A percentile compares a stretch with the other conserved stretches of the same genome.
Conservation (phyloP, 92 coral and sea anemone species). For the Anthopleura xanthogrammica region DNA sequence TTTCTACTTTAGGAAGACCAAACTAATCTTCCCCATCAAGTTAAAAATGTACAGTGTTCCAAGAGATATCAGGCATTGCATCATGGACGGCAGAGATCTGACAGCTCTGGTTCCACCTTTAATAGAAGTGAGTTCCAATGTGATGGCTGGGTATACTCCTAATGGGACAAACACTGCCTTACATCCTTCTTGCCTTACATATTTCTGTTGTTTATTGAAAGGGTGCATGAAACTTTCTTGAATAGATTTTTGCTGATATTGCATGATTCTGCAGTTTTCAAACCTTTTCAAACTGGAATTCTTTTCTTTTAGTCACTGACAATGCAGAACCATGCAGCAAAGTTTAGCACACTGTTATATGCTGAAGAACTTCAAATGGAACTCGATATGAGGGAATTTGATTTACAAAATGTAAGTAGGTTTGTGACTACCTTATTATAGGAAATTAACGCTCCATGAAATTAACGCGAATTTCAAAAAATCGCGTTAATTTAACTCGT, state of each 20-base stretch:
- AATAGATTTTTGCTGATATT: too few relatives aligned
- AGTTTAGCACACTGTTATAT: slow-evolving; percentile 73
- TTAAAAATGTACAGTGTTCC: slow-evolving; percentile 80
- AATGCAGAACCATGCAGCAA: slow-evolving; percentile 69
- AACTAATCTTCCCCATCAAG: slow-evolving; percentile 75
- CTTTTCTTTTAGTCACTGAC: slow-evolving; percentile 60
- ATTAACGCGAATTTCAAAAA: too few relatives aligned
- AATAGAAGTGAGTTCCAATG: slow-evolving; percentile 57
- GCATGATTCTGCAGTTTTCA: not conserved
- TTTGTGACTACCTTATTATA: too few relatives aligned
- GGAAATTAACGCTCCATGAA: too few relatives aligned
- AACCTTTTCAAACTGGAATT: not conserved
- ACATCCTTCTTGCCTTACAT: too few relatives aligned
- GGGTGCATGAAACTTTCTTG: not conserved
- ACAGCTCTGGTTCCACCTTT: slow-evolving; percentile 61
- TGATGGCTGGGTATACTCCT: not conserved
- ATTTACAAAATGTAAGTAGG: slow-evolving; percentile 48
- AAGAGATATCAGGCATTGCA: slow-evolving; percentile 71
- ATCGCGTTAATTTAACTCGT: too few relatives aligned
- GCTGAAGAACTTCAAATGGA: slow-evolving; percentile 97
- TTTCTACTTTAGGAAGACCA: slow-evolving; percentile 56
- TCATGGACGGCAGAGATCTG: slow-evolving; percentile 75
- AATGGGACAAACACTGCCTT: not conserved
- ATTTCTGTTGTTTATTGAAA: too few relatives aligned
- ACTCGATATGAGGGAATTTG: slow-evolving; percentile 94